These are phyloP conservation scores for Meghimatium bilineatum DNA, from an alignment of 2,888 invertebrate genomes.

Conservation along the genomic window DNA sequence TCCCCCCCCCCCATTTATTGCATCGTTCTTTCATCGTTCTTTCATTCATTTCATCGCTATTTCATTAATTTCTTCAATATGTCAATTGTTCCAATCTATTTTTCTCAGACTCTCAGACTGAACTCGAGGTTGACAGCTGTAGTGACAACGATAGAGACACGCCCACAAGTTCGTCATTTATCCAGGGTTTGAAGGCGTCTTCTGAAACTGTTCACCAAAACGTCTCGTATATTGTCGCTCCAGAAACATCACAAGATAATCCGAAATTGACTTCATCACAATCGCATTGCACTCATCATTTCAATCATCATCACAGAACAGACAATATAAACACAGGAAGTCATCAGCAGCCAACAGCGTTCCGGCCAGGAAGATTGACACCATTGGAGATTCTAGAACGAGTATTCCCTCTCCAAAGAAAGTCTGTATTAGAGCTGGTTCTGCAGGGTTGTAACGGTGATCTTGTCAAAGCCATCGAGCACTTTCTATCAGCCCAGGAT, in stretches of 20 bases:
- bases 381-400: constrained; percentile 87
- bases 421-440: constrained; percentile 92
- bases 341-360: constrained; percentile 65
- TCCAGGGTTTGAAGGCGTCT: neutral
- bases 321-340: neutral
- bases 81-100: neutral
- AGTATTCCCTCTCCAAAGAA: constrained; percentile 90
- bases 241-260: neutral
- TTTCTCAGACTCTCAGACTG: constrained; percentile 41
- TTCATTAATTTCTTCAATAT: neutral
- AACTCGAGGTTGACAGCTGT: constrained; percentile 50
- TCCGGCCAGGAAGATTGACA: constrained; percentile 79
- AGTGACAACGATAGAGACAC: constrained; percentile 49
- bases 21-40: neutral
- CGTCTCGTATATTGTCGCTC: neutral
- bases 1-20: too few species aligned
- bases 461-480: constrained; percentile 91
- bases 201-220: neutral
- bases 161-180: constrained; percentile 11
- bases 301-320: neutral
- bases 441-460: constrained; percentile 94
- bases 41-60: too few species aligned
- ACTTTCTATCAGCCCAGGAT: constrained; percentile 81
- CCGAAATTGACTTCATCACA: neutral
- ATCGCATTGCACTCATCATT: neutral